Conservation (phyloP, 2,888 invertebrate species). For the Stenurella melanura region DNA sequence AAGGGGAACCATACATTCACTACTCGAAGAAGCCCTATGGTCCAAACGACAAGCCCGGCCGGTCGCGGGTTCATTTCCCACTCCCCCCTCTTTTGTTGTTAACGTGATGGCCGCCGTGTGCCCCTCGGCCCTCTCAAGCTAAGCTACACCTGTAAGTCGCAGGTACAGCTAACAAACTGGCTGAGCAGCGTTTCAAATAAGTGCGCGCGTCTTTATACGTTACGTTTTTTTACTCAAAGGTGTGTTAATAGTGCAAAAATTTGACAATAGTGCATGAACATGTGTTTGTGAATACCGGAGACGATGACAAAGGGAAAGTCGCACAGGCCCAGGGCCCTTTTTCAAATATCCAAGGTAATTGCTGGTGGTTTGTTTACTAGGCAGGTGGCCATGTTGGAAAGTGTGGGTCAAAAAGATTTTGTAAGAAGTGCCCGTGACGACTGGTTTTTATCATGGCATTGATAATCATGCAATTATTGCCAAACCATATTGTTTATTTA, state of each 20-base stretch:
- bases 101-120: constrained; percentile 55
- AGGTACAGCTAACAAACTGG: constrained; percentile 60
- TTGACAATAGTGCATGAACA: constrained; percentile 22
- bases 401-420: constrained; percentile 36
- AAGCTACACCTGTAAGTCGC: constrained; percentile 57
- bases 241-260: constrained; percentile 33
- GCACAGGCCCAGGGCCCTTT: constrained; percentile 79
- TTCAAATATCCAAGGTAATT: constrained; percentile 85
- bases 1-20: neutral
- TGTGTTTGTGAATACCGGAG: constrained; percentile 41
- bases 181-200: constrained; percentile 49
- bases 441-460: constrained; percentile 16
- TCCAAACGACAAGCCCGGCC: constrained; percentile 36
- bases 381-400: constrained; percentile 56
- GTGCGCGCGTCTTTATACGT: constrained; percentile 47
- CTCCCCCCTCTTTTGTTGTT: constrained; percentile 47
- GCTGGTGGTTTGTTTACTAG: constrained; percentile 49
- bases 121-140: constrained; percentile 50
- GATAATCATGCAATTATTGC: constrained; percentile 13
- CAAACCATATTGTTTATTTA: neutral
- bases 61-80: constrained; percentile 41
- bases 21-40: constrained; percentile 10
- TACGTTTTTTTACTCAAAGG: constrained; percentile 41
- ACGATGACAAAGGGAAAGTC: constrained; percentile 78
- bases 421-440: neutral